Conservation (phyloP, 2,888 invertebrate species). For the Deilephila elpenor region DNA sequence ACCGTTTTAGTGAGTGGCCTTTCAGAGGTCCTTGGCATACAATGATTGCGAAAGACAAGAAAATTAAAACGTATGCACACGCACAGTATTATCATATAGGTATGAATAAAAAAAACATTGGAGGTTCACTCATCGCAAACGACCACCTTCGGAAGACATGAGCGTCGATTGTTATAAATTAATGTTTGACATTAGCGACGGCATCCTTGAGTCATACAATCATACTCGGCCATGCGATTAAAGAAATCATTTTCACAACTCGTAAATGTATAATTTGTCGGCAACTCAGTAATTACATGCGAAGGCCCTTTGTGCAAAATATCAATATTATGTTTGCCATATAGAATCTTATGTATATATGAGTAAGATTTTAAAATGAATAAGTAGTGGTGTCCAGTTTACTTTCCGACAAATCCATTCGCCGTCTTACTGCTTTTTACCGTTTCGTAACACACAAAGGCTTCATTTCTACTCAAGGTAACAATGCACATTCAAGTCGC, state of each 20-base stretch:
- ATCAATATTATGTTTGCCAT: slow-evolving; percentile 57
- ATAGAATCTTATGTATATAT: background rate
- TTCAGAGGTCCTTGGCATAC: slow-evolving; percentile 77
- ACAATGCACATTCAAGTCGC: slow-evolving; percentile 7
- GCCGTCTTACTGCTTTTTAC: slow-evolving; percentile 11
- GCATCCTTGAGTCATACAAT: slow-evolving; percentile 56
- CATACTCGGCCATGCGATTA: slow-evolving; percentile 49
- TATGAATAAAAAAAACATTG: slow-evolving; percentile 44
- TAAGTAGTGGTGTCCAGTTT: background rate
- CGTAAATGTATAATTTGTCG: slow-evolving; percentile 60
- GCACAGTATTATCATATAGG: slow-evolving; percentile 39
- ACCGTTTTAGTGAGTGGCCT: slow-evolving; percentile 79
- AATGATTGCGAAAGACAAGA: slow-evolving; percentile 70
- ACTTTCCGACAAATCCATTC: slow-evolving; percentile 1
- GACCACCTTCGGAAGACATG: slow-evolving; percentile 46
- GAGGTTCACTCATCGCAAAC: slow-evolving; percentile 46
- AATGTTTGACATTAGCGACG: slow-evolving; percentile 56
- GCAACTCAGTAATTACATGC: slow-evolving; percentile 66
- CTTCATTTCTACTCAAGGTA: slow-evolving; percentile 19
- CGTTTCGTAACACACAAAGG: slow-evolving; percentile 24
- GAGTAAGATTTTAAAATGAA: background rate
- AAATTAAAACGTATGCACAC: slow-evolving; percentile 66
- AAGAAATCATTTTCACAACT: slow-evolving; percentile 60
- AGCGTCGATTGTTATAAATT: slow-evolving; percentile 58
- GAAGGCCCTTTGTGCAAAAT: slow-evolving; percentile 64